Conservation (phyloP, 2,888 invertebrate species). For the Apamea epomidion region DNA sequence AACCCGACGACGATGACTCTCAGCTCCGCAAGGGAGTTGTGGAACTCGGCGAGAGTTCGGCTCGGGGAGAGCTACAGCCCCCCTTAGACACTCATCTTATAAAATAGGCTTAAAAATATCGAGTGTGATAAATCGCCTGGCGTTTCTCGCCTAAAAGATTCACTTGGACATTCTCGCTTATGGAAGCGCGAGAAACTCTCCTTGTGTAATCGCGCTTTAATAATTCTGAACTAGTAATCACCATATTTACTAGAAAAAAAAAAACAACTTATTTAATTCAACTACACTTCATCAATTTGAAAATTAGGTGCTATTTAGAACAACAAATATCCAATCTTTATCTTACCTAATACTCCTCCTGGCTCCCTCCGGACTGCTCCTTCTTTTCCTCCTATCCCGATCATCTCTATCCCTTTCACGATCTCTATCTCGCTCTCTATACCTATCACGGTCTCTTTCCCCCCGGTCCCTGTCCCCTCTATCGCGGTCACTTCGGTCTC, state of each 20-base stretch:
- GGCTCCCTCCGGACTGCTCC: slow-evolving; percentile 85
- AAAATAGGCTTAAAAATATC: too few relatives aligned
- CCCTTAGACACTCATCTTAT: too few relatives aligned
- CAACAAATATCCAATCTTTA: background rate
- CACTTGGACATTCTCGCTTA: background rate
- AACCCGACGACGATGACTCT: too few relatives aligned
- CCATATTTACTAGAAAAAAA: background rate
- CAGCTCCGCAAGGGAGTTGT: too few relatives aligned
- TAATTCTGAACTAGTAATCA: too few relatives aligned
- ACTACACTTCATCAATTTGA: background rate
- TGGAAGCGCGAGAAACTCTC: background rate
- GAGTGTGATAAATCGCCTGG: too few relatives aligned
- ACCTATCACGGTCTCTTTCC: slow-evolving; percentile 78
- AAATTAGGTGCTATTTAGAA: background rate
- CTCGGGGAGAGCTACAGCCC: too few relatives aligned
- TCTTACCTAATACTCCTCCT: slow-evolving; percentile 85
- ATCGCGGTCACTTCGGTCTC: slow-evolving; percentile 76
- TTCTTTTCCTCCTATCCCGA: slow-evolving; percentile 84
- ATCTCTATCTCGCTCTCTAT: slow-evolving; percentile 75
- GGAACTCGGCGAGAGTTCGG: too few relatives aligned
- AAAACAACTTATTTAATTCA: background rate
- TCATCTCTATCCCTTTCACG: slow-evolving; percentile 80
- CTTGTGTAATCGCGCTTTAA: too few relatives aligned
- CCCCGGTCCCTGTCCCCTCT: slow-evolving; percentile 74
- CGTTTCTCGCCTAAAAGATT: background rate